Evolutionary conservation across 2,113 vertebrate genomes (phyloP), one percentile per base, ranked within the genome.

Genomic region (Gymnobelideus leadbeateri): DNA sequence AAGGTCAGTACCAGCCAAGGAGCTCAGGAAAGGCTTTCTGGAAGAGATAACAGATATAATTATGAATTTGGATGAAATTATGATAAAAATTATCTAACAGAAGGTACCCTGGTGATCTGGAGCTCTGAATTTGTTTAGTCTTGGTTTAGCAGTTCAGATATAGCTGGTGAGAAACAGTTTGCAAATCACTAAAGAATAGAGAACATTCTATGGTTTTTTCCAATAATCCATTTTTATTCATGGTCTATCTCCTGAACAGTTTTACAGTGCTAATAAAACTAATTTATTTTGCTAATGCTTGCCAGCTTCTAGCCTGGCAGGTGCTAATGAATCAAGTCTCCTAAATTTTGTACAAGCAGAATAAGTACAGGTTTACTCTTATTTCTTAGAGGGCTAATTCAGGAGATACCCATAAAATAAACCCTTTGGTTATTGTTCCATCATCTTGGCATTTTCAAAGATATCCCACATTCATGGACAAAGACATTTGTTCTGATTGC

Each of bases 291-390:
- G 68, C n/a, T 84, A 84, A 84, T 84, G n/a, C 16, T 43, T 43
- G 37, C 68, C 68, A 43, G 43, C 68, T 43, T 21, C n/a, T 8
- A 84, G 0, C 1, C 68, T 84, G 68, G 16, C 37, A 84, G 68
- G 68, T 84, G 68, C 68, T 43, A 84, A 84, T 84, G 68, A 84
- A 84, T 43, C 68, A 84, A 84, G n/a, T 84, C 68, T 23, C n/a
- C 68, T 84, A 84, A 84, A 84, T 84, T 84, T 84, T 84, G 68
- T n/a, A 84, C 16, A 84, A 84, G 68, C 68, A 84, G 68, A 84
- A 43, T 84, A 84, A 43, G 68, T 84, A 23, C 8, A 84, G n/a
- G 6, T 43, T 23, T 84, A 23, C 68, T 43, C n/a, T 77, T 77
- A n/a, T 77, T 77, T 7, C 37, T 84, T 84, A 23, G 68, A 43